Evolutionary conservation across 2,888 invertebrate genomes (phyloP).

Genomic region (Mesorhabditis spiculigera): DNA sequence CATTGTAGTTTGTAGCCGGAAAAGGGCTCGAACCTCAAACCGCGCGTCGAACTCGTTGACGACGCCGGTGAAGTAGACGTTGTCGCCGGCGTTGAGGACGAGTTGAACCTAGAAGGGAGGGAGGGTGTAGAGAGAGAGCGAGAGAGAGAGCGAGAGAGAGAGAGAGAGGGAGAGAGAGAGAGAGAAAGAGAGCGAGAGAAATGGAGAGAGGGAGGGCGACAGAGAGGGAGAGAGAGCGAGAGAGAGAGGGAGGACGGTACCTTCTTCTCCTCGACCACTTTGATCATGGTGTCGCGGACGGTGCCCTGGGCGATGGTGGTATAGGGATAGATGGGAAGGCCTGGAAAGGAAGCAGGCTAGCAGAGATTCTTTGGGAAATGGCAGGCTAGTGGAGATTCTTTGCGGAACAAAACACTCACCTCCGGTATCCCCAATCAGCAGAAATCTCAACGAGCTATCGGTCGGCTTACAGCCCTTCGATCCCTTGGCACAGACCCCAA

Average conservation of each 20-base stretch:
- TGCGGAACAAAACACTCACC: too few species aligned
- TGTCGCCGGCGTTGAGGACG: constrained; percentile 61
- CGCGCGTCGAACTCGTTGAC: constrained; percentile 60
- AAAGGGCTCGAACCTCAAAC: constrained; percentile 58
- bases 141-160: too few species aligned
- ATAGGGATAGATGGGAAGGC: neutral
- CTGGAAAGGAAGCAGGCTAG: neutral
- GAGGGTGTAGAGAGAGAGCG: too few species aligned
- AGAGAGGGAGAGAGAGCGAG: too few species aligned
- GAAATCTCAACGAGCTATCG: neutral
- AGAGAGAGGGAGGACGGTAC: too few species aligned
- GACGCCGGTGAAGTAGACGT: constrained; percentile 64
- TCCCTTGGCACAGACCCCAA: neutral
- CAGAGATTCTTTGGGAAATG: neutral
- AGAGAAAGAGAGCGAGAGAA: too few species aligned
- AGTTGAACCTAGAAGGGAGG: constrained; percentile 58
- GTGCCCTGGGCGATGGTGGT: neutral
- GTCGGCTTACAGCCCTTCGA: neutral
- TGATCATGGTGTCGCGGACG: neutral
- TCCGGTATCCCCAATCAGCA: neutral
- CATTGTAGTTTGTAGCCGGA: neutral
- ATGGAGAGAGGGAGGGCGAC: too few species aligned
- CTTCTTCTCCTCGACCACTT: neutral
- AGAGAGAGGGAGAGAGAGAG: too few species aligned
- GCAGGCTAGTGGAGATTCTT: too few species aligned